Evolutionary conservation across 2,888 invertebrate genomes (phyloP).

Genomic region (Abrostola triplasia): DNA sequence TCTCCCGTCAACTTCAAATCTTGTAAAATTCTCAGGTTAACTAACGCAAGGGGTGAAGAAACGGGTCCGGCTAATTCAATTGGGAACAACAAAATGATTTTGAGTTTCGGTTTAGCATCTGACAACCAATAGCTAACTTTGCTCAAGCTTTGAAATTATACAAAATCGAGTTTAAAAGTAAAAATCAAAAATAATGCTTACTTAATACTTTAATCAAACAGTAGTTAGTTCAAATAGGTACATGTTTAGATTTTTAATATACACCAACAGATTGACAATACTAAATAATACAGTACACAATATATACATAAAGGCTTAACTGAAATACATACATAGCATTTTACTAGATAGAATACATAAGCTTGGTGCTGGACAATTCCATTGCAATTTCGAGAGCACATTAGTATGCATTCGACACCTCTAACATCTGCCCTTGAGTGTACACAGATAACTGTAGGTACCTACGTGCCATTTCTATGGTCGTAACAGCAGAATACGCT

Average conservation of each 20-base stretch:
- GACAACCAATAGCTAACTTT: too few relatives aligned
- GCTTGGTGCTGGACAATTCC: conserved; percentile 19
- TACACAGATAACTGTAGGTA: conserved; percentile 11
- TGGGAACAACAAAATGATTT: too few relatives aligned
- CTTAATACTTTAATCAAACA: too few relatives aligned
- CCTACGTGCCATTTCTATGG: neutral
- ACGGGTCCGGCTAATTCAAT: neutral
- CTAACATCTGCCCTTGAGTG: conserved; percentile 29
- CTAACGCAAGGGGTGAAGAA: neutral
- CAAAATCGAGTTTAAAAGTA: neutral
- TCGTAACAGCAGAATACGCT: neutral
- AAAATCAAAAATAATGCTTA: neutral
- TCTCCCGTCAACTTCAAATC: conserved; percentile 3
- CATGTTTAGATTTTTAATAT: neutral
- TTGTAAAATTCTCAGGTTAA: conserved; percentile 3
- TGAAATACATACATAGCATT: neutral
- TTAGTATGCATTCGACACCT: conserved; percentile 49
- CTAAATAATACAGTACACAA: neutral
- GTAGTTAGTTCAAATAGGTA: too few relatives aligned
- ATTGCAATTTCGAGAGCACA: conserved; percentile 23
- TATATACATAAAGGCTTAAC: neutral
- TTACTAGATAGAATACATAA: neutral
- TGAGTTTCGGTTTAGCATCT: too few relatives aligned
- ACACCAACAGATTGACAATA: neutral
- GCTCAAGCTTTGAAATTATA: neutral